A percentile compares a stretch with the other conserved stretches of the same genome.
Conservation (phyloP, 2,888 invertebrate genomes). For the Aspidiotus destructor region DNA sequence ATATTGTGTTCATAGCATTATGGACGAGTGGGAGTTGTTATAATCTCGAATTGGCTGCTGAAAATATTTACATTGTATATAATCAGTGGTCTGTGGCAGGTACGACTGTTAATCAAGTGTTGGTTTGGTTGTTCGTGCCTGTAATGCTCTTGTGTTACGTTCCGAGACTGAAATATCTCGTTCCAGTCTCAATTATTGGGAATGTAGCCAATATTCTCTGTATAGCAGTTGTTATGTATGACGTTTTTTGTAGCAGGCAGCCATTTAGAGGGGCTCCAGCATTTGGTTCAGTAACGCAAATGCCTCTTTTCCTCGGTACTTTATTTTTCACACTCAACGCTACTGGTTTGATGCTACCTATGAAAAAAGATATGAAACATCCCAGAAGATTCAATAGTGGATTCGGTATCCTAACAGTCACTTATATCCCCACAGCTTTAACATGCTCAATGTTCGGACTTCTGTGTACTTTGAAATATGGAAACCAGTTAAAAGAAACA, state of each 20-base stretch:
- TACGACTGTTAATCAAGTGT: conserved; percentile 35
- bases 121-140: conserved; percentile 39
- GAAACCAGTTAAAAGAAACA: conserved; percentile 58
- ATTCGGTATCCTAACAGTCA: conserved; percentile 70
- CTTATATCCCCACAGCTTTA: conserved; percentile 68
- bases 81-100: background rate
- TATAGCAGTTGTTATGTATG: conserved; percentile 75
- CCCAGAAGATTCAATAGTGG: conserved; percentile 69
- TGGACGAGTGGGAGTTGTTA: conserved; percentile 11
- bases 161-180: conserved; percentile 71
- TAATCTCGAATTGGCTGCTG: background rate
- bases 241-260: conserved; percentile 63
- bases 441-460: conserved; percentile 81
- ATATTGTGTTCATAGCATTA: background rate
- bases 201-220: conserved; percentile 73
- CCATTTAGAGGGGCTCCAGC: conserved; percentile 52
- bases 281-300: conserved; percentile 54
- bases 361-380: conserved; percentile 89
- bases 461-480: conserved; percentile 82
- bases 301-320: conserved; percentile 90
- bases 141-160: conserved; percentile 71
- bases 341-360: conserved; percentile 68
- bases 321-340: conserved; percentile 93
- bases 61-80: conserved; percentile 5
- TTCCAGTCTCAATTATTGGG: conserved; percentile 81